Evolutionary conservation across 1,140 invertebrate species (phyloP).

Genomic region (Zaprionus vittiger): DNA sequence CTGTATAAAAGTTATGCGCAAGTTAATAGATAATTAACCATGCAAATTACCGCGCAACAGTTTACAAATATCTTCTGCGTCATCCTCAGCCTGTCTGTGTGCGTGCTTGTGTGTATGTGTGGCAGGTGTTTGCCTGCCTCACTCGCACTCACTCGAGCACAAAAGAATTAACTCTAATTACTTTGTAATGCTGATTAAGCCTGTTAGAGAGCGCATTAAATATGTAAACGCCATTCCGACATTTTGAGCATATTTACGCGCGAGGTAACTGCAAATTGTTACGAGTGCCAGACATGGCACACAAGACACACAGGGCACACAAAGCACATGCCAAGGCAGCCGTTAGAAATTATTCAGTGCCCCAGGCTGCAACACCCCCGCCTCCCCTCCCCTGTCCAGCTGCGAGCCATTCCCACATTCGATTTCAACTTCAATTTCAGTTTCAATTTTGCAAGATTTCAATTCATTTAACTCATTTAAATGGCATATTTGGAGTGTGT

Average conservation of each 20-base stretch:
- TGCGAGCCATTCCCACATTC: neutral
- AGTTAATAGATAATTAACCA: slow-evolving; percentile 83
- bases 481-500: slow-evolving; percentile 27
- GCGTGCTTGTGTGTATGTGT: slow-evolving; percentile 19
- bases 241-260: slow-evolving; percentile 72
- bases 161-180: slow-evolving; percentile 82
- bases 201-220: slow-evolving; percentile 75
- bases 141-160: slow-evolving; percentile 53
- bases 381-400: neutral
- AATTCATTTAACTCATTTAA: slow-evolving; percentile 62
- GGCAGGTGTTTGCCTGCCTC: slow-evolving; percentile 43
- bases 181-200: slow-evolving; percentile 82
- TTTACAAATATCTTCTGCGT: slow-evolving; percentile 69
- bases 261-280: neutral
- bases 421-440: slow-evolving; percentile 52
- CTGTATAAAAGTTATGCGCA: slow-evolving; percentile 73
- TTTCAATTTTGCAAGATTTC: slow-evolving; percentile 29
- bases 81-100: slow-evolving; percentile 24
- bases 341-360: neutral
- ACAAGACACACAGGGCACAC: neutral
- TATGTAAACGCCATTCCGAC: slow-evolving; percentile 72
- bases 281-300: neutral
- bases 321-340: neutral
- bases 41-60: slow-evolving; percentile 77
- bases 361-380: too few relatives aligned